A percentile compares a stretch with the other conserved stretches of the same genome.
Evolutionary conservation across 2,888 invertebrate genomes (phyloP).

Genomic region (Agonopterix alstromeriana): DNA sequence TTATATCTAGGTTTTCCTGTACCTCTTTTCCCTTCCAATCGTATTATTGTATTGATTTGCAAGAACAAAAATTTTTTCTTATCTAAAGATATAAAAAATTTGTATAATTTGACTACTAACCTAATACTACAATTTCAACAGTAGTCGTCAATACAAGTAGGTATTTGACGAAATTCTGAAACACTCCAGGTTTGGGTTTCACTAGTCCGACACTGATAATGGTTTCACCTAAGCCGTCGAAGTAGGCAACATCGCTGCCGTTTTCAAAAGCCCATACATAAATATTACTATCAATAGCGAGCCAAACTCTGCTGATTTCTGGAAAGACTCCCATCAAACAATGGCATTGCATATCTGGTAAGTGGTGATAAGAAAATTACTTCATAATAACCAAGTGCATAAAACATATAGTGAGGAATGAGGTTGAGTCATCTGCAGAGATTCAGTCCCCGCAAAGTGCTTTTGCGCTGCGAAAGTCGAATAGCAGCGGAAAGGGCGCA

Average conservation of each 20-base stretch:
- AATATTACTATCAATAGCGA: conserved; percentile 98
- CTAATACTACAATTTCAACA: conserved; percentile 93
- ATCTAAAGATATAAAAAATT: background rate
- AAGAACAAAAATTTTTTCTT: background rate
- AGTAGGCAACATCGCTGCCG: conserved; percentile 96
- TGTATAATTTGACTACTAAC: conserved; percentile 72
- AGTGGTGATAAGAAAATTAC: conserved; percentile 21
- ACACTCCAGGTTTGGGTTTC: conserved; percentile 91
- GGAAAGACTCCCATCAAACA: conserved; percentile 98
- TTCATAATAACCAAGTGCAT: too few species aligned
- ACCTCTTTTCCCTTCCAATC: too few species aligned
- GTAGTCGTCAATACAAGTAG: conserved; percentile 95
- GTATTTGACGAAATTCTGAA: conserved; percentile 93
- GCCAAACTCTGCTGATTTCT: conserved; percentile 96
- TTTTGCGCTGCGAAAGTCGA: too few species aligned
- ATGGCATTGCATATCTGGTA: conserved; percentile 93
- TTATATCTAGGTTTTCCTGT: too few species aligned
- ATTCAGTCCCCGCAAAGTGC: too few species aligned
- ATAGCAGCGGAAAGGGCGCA: too few species aligned
- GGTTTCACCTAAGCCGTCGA: conserved; percentile 95
- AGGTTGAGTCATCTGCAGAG: too few species aligned
- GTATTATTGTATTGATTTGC: too few species aligned
- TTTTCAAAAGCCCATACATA: conserved; percentile 99
- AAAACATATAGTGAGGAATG: too few species aligned
- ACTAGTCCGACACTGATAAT: conserved; percentile 95